Evolutionary conservation across 2,888 invertebrate species (phyloP).

Genomic region (Hydraecia micacea): DNA sequence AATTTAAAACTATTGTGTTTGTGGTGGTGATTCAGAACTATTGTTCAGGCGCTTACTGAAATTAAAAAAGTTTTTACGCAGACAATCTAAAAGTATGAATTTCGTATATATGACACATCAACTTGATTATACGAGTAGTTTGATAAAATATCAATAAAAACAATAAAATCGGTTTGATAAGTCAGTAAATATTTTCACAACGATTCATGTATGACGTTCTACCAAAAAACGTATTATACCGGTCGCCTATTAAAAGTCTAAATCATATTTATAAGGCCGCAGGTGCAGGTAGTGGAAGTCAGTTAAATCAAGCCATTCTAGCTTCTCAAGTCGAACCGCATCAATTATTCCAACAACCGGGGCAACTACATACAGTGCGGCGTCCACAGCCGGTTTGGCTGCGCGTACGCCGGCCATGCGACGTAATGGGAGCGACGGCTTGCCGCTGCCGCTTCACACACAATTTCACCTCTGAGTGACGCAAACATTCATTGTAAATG

Average conservation of each 20-base stretch:
- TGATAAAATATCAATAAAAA: conserved; percentile 21
- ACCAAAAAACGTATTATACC: background rate
- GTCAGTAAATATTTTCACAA: background rate
- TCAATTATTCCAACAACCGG: background rate
- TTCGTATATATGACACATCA: background rate
- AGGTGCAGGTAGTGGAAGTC: background rate
- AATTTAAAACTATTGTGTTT: background rate
- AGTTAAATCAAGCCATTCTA: background rate
- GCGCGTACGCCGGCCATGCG: conserved; percentile 84
- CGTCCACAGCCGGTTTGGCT: conserved; percentile 85
- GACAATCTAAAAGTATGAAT: background rate
- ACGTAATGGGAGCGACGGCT: conserved; percentile 90
- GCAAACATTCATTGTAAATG: conserved; percentile 88
- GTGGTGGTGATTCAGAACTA: background rate
- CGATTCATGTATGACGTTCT: conserved; percentile 8
- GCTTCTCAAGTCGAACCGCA: conserved; percentile 2
- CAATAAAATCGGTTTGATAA: conserved; percentile 21
- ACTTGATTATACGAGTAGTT: conserved; percentile 9
- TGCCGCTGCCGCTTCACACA: conserved; percentile 90
- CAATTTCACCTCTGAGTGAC: conserved; percentile 90
- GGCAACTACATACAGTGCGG: conserved; percentile 74
- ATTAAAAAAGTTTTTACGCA: background rate
- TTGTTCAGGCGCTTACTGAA: background rate
- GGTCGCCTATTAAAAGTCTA: background rate
- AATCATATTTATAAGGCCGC: too few relatives aligned